phyloP scores from a whole-genome alignment of 2,797 vertebrate species.

The Valencia hispanica region DNA sequence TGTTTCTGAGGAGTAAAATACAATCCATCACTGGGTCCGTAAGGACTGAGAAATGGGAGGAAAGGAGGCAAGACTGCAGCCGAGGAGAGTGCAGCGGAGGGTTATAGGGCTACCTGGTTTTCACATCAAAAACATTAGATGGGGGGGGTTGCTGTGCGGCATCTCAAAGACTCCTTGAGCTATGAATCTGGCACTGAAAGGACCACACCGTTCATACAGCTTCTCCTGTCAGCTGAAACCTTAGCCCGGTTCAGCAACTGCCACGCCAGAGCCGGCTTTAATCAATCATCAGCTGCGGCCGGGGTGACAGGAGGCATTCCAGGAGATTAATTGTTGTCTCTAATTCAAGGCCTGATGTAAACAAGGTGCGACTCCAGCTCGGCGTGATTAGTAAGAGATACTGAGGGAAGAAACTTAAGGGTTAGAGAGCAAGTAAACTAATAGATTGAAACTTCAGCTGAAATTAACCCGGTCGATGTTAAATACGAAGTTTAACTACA shows the following conservation, averaged over 20 bases:
- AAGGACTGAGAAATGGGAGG: constrained; percentile 79
- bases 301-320: constrained; percentile 71
- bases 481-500: neutral
- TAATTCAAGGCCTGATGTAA: constrained; percentile 73
- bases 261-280: constrained; percentile 61
- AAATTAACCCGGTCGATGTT: constrained; percentile 17
- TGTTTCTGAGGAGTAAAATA: constrained; percentile 96
- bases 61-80: constrained; percentile 69
- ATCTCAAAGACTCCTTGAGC: constrained; percentile 82
- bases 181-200: constrained; percentile 74
- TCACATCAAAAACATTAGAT: constrained; percentile 84
- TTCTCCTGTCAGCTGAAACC: constrained; percentile 72
- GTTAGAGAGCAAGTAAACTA: constrained; percentile 40
- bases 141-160: constrained; percentile 59
- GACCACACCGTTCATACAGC: constrained; percentile 82
- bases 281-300: constrained; percentile 69
- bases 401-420: constrained; percentile 30
- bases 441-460: constrained; percentile 30
- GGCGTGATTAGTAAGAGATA: constrained; percentile 56
- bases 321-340: constrained; percentile 76
- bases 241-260: constrained; percentile 55
- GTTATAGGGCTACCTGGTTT: constrained; percentile 88
- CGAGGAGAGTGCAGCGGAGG: constrained; percentile 37
- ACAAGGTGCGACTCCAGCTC: constrained; percentile 51
- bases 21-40: constrained; percentile 94